A percentile compares a stretch with the other conserved stretches of the same genome.
Evolutionary conservation across 2,113 vertebrate species (phyloP).

Genomic region (Dunckerocampus dactyliophorus): DNA sequence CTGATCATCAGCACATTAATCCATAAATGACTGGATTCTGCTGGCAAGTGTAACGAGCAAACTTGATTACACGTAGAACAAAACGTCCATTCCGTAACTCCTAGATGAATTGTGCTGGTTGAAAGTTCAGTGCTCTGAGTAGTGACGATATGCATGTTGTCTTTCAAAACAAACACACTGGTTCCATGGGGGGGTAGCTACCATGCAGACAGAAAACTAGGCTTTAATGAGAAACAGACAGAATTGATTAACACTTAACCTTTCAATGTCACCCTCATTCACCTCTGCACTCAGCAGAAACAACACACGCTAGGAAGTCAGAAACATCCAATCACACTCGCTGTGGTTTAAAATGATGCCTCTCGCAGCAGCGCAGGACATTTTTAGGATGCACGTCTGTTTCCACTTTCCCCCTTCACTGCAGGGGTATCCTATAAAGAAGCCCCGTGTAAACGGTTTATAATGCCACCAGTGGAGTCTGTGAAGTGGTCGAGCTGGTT

Average conservation of each 20-base stretch:
- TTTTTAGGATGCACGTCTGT: constrained; percentile 59
- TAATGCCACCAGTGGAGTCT: constrained; percentile 73
- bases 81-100: not conserved
- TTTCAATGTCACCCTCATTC: constrained; percentile 54
- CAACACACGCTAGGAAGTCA: constrained; percentile 36
- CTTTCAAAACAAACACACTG: not conserved
- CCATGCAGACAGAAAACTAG: constrained; percentile 16
- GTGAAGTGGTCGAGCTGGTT: constrained; percentile 73
- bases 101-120: not conserved
- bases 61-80: not conserved
- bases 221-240: constrained; percentile 51
- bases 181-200: not conserved
- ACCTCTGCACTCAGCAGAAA: constrained; percentile 31
- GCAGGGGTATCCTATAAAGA: constrained; percentile 68
- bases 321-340: not conserved
- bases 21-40: constrained; percentile 1
- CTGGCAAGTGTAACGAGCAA: not conserved
- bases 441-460: constrained; percentile 71
- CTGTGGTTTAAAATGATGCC: constrained; percentile 31
- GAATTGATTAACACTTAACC: constrained; percentile 60
- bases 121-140: not conserved
- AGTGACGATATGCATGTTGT: not conserved
- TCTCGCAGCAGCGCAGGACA: constrained; percentile 21
- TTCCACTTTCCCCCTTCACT: constrained; percentile 63
- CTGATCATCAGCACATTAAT: constrained; percentile 6